A percentile compares a stretch with the other conserved stretches of the same genome.
These are phyloP conservation scores for Magallana ariakensis DNA, from an alignment of 1,140 invertebrate genomes.

Conservation along the genomic window DNA sequence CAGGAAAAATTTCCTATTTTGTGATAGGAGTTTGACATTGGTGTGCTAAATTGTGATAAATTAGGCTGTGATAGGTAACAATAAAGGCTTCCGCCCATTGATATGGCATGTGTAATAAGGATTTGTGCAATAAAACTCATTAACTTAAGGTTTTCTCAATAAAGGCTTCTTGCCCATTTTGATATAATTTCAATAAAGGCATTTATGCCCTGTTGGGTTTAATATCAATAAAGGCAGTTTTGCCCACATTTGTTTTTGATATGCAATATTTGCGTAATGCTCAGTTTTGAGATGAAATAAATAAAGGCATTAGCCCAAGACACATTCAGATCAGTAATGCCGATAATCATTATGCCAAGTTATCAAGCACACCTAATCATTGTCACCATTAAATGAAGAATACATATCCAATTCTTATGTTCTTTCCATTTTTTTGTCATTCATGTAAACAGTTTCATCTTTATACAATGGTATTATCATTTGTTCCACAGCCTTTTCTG, in stretches of 20 bases:
- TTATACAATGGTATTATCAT: no score
- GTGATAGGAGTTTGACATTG: background rate
- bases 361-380: background rate
- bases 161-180: constrained; percentile 52
- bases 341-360: background rate
- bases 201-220: constrained; percentile 10
- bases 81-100: constrained; percentile 30
- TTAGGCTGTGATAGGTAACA: background rate
- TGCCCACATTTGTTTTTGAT: constrained; percentile 4
- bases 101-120: constrained; percentile 27
- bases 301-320: constrained; percentile 49
- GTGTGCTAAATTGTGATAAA: background rate
- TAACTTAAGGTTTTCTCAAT: constrained; percentile 36
- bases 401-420: no score
- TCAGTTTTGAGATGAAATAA: constrained; percentile 1
- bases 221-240: constrained; percentile 42
- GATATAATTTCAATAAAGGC: constrained; percentile 49
- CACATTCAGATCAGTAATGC: background rate
- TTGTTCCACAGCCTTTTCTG: no score
- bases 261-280: constrained; percentile 50
- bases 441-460: no score
- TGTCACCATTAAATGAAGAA: constrained; percentile 9
- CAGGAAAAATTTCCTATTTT: constrained; percentile 12
- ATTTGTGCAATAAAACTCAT: constrained; percentile 21
- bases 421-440: no score